Evolutionary conservation across 2,797 vertebrate species (phyloP), one percentile per base, ranked within the genome.

Genomic region (Enteromius radiatus): DNA sequence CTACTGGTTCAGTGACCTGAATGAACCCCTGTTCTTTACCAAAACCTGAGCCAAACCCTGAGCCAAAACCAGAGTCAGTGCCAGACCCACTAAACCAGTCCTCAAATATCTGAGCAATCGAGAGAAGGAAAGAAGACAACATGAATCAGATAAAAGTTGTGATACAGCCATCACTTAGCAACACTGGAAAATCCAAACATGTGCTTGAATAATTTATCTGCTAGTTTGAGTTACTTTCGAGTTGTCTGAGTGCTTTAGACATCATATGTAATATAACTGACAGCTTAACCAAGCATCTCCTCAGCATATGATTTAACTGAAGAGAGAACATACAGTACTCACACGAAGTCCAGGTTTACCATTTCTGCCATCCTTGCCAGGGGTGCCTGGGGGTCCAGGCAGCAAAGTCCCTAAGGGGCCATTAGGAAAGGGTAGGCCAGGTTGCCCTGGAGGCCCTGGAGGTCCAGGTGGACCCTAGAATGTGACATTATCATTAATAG

Each of bases 381-480:
- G 92, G 43, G 89, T 82, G 14, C 95, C 96, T n/a, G 92, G 43
- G n/a, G 84, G 14, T 7, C 87, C 88, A 17, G 87, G 68, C 76
- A 81, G 36, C 3, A 84, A 84, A 84, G 89, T 87, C 81, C 89
- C 92, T 70, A 92, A 92, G 19, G 91, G 90, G 77, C 92, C 88
- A 11, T 89, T 88, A 59, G 88, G 68, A 79, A 95, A 96, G 41
- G 96, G 94, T 1, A 80, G 91, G 2, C 94, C 94, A 11, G 94
- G 94, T 63, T 90, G 91, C 67, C 97, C 97, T 5, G 96, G 96
- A 76, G 95, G 96, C 0, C 97, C 97, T 0, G 96, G 96, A 28
- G 92, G 95, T 4, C 97, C 97, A 1, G 95, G 96, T 54, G 91
- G 92, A 86, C 97, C 96, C 97, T 98, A 59, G 10, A 77, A 86